Evolutionary conservation across 2,888 invertebrate species (phyloP).

Genomic region (Nymphalis urticae): DNA sequence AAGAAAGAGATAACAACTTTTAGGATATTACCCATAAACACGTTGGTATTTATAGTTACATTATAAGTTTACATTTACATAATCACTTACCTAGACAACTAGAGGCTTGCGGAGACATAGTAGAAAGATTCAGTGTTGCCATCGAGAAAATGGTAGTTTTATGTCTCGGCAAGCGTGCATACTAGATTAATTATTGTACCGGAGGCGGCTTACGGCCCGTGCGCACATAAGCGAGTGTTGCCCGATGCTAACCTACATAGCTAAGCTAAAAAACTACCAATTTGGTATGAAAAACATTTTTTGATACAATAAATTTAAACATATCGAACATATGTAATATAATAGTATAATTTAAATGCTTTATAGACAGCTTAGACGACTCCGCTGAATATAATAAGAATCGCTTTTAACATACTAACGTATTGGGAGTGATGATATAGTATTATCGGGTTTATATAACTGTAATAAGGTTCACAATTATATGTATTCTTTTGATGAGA

Average conservation of each 20-base stretch:
- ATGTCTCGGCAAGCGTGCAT: constrained; percentile 61
- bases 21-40: constrained; percentile 75
- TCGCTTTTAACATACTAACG: constrained; percentile 12
- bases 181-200: constrained; percentile 68
- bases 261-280: constrained; percentile 56
- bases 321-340: constrained; percentile 35
- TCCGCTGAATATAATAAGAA: constrained; percentile 25
- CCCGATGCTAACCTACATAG: constrained; percentile 50
- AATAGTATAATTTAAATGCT: constrained; percentile 33
- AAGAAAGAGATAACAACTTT: constrained; percentile 81
- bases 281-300: constrained; percentile 51
- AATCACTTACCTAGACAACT: constrained; percentile 53
- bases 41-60: constrained; percentile 67
- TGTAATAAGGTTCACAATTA: constrained; percentile 18
- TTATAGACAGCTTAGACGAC: constrained; percentile 40
- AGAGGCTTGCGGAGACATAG: constrained; percentile 60
- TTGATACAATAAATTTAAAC: constrained; percentile 42
- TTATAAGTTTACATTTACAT: constrained; percentile 59
- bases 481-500: constrained; percentile 3
- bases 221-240: constrained; percentile 53
- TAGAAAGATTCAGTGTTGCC: constrained; percentile 29
- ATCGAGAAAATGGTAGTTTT: constrained; percentile 31
- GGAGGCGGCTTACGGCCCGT: constrained; percentile 56
- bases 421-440: constrained; percentile 32
- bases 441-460: constrained; percentile 24